Evolutionary conservation across 2,797 vertebrate genomes (phyloP), one percentile per base, ranked within the genome.

Genomic region (Tarsius wallacei): DNA sequence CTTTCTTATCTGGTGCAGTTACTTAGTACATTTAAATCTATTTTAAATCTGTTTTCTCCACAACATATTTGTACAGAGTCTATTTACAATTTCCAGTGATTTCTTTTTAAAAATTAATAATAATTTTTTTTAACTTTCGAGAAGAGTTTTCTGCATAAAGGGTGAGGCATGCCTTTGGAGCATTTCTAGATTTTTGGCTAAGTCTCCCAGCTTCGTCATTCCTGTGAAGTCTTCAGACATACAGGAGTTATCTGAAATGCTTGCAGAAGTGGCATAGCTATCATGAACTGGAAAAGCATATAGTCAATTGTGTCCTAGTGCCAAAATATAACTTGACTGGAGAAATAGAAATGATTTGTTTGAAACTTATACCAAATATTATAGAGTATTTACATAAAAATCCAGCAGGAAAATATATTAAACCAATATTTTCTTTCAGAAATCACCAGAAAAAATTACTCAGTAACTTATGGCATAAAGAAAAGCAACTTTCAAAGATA

Each of bases 401-500:
- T 51, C 42, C 49, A 93, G 14, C 4, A 92, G 55, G 19, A 33
- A 24, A 68, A 61, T 64, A 15, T 57, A 53, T 59, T 91, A 94
- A 94, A 76, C 3, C 47, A 88, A 74, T 59, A 51, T n/a, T 83
- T 87, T 87, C 15, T 53, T 70, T 87, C 81, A 71, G 26, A 94
- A 96, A 70, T 61, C 2, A 96, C 8, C 31, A 91, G 42, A 76
- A 73, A 42, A 76, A 91, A 53, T 78, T 82, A 2, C 12, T 81
- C 16, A 73, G 16, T 81, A 90, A 73, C 42, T 70, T 70, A 76
- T 16, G 5, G 24, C 16, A 63, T 87, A 21, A 51, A 36, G 15
- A 28, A 84, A 93, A 84, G 10, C 13, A 82, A 77, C 21, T 87
- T 86, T 94, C 49, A 95, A 95, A 96, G 11, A 59, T 17, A 55